Percentiles rank a stretch among this genome's conserved stretches.
phyloP scores from a whole-genome alignment of 2,888 invertebrate species.

The Melipona beecheii region DNA sequence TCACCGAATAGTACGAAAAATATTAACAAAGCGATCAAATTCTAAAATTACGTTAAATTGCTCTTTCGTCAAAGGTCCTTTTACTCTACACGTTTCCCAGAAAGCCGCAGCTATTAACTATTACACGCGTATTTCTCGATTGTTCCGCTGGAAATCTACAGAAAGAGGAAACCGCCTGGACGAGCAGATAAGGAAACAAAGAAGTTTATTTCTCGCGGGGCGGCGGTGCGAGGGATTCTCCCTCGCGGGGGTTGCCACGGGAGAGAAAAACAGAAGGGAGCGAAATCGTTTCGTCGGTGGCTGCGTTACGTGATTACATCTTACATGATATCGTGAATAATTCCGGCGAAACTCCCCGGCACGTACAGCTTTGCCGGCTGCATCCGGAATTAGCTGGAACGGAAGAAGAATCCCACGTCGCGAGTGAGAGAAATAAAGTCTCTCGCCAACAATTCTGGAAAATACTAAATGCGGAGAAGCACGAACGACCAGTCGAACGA shows the following conservation, averaged over 20 bases:
- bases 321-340: slow-evolving; percentile 61
- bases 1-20: too few species aligned
- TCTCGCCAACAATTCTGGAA: slow-evolving; percentile 3
- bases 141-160: neutral
- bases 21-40: too few species aligned
- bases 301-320: slow-evolving; percentile 58
- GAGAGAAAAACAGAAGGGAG: slow-evolving; percentile 18
- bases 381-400: slow-evolving; percentile 49
- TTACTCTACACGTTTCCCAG: too few species aligned
- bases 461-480: neutral
- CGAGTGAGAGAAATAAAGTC: slow-evolving; percentile 12
- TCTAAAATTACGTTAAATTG: too few species aligned
- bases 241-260: neutral
- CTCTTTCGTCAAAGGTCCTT: too few species aligned
- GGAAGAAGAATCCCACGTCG: slow-evolving; percentile 32
- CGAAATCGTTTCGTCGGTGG: slow-evolving; percentile 54
- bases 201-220: slow-evolving; percentile 30
- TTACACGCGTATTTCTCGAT: slow-evolving; percentile 1
- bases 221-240: slow-evolving; percentile 33
- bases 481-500: neutral
- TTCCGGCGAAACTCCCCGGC: slow-evolving; percentile 31
- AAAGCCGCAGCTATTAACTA: slow-evolving; percentile 7
- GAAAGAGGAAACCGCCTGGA: neutral
- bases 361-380: slow-evolving; percentile 43
- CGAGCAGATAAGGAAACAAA: slow-evolving; percentile 31